Base-by-base conservation (phyloP, 2,113 vertebrate species). In the Blennius ocellaris region DNA sequence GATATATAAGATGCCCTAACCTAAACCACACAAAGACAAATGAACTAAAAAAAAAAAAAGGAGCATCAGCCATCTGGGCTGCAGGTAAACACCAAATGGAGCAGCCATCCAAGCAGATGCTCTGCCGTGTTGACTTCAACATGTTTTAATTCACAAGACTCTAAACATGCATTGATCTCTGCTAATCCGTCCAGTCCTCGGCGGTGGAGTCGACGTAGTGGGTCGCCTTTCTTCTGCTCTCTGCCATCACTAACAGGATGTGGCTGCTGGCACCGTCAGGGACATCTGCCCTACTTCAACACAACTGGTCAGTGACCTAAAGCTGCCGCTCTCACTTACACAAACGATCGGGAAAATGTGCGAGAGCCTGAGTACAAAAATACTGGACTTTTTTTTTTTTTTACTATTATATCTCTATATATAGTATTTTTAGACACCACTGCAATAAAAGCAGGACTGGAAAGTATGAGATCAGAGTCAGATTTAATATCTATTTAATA, bases 401-500 rank as follows among this genome's bases (percentile, higher is more conserved):
- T 30, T 30, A 50, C 39, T 40, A 45, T 11, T 44, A 21, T 47
- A 45, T 36, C 6, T 64, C 39, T 48, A 49, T 57, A 48, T 38
- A 48, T 56, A n/a, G n/a, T n/a, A 30, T 30, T 30, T 30, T 2
- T 30, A 30, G 2, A 30, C 21, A 30, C 21, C 47, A 12, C 41
- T 40, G 37, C 21, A 50, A 75, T 65, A 52, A 80, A 73, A 62
- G 50, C 12, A 5, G 48, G 51, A 55, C 7, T 54, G 68, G 39
- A 68, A 61, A 76, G 41, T 52, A 57, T 58, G 30, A 69, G 16
- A 64, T 69, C 47, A 75, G 41, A 41, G 38, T 12, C 6, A 21
- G 63, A 12, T 68, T 55, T 57, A 70, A 51, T 41, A 76, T 76
- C 53, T 40, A 55, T 58, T 76, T 55, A 37, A 52, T 66, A 65